Base-by-base conservation (phyloP, 2,113 vertebrate species). In the Haemorhous mexicanus region DNA sequence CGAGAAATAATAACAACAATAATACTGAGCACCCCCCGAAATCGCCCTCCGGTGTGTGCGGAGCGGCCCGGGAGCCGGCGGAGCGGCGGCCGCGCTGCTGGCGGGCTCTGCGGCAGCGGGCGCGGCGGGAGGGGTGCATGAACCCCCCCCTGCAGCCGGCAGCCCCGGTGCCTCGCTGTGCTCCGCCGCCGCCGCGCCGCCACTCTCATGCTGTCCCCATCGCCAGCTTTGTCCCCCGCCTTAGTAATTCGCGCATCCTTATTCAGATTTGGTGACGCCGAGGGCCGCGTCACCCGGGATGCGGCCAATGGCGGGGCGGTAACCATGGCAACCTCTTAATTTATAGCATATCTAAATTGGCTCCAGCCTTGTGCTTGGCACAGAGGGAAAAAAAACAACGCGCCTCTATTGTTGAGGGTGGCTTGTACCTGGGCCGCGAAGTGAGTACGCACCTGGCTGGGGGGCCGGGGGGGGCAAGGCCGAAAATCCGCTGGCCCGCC, bases 201-300 rank as follows among this genome's bases (percentile, higher is more conserved):
- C 98, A 98, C 98, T 99, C 98, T 98, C 98, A 97, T 98, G 97
- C 98, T 96, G 98, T 98, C 98, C 98, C 97, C 98, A 98, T 98
- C 98, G 98, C 97, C 98, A 98, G 98, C 98, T 98, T 98, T 98
- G 98, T 98, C 98, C 98, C 97, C 97, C 97, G 96, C 97, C 98
- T 97, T 98, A 98, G 98, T 98, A 98, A 98, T 98, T 98, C 98
- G 98, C 98, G 98, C 98, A 98, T 98, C 98, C 98, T 98, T 98
- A 98, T 99, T 98, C 98, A 98, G 98, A 99, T 99, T 99, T 98
- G 97, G 97, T 98, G 98, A 98, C 98, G 99, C 97, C 84, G 97
- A 22, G 66, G 28, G 84, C 97, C 97, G 98, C 98, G 98, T 98
- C 98, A 96, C 83, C 81, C 81, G 76, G 59, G 80, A 50, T 9